Base-by-base conservation (phyloP, 2,113 vertebrate species). In the Labeo catla region DNA sequence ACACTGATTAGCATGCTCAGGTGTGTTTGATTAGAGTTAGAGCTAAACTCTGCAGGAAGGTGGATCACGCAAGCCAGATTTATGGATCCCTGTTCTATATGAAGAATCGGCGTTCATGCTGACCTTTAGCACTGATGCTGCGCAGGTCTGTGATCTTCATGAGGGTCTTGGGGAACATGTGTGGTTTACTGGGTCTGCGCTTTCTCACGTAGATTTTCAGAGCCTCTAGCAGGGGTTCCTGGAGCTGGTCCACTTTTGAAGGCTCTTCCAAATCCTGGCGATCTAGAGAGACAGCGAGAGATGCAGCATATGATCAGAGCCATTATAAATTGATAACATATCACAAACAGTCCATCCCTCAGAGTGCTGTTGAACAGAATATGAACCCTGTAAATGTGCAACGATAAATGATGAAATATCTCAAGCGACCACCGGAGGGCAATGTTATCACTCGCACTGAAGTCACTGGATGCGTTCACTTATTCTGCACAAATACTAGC, bases 91-190 rank as follows among this genome's bases (percentile, higher is more conserved):
- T n/a, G n/a, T n/a, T n/a, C n/a, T n/a, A n/a, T n/a, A n/a, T 39
- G 13, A 39, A 39, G 65, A 36, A 13, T 36, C 13, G 16, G 77
- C 16, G 19, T 9, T 28, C 23, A 19, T 57, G 13, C 59, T 50
- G 12, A 99, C 98, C 98, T 97, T 99, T 99, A 81, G 98, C 98
- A 72, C 98, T 99, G 95, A 99, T 99, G 93, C 98, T 99, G 45
- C 98, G 97, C 89, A 99, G 96, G 94, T 99, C 98, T 0, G 98
- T 99, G 95, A 99, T 99, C 95, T 99, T 99, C 98, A 99, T 99
- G 91, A 99, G 95, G 90, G 98, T 98, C 95, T 98, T 99, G 95
- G 98, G 98, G 93, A 99, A 99, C 98, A 99, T 99, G 86, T 99
- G 98, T 11, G 98, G 98, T 92, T 98, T 99, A 92, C 95, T 98